Evolutionary conservation across 1,140 invertebrate genomes (phyloP).

Genomic region (Lethrus apterus): DNA sequence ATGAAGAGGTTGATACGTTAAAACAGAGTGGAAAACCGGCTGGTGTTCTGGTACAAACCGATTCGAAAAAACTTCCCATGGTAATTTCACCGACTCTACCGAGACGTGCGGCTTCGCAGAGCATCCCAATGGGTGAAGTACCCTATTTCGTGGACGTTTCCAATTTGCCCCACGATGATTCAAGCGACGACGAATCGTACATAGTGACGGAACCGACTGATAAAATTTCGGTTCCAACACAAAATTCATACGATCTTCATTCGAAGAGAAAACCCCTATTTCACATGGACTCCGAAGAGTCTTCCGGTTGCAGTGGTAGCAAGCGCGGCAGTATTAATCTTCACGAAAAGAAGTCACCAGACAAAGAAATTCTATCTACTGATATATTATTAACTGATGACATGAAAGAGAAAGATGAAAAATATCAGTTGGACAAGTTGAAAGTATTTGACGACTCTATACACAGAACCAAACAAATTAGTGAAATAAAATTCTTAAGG

Average conservation of each 20-base stretch:
- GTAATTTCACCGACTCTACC: slow-evolving; percentile 25
- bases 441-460: too few species aligned
- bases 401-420: too few species aligned
- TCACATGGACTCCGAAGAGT: slow-evolving; percentile 39
- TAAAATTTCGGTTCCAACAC: too few species aligned
- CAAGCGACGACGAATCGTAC: slow-evolving; percentile 20
- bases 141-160: not conserved
- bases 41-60: not conserved
- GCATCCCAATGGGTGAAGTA: slow-evolving; percentile 15
- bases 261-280: slow-evolving; percentile 32
- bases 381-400: too few species aligned
- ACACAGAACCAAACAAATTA: too few species aligned
- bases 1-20: not conserved
- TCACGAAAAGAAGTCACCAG: too few species aligned
- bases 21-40: not conserved
- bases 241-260: not conserved
- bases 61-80: slow-evolving; percentile 14
- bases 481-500: too few species aligned
- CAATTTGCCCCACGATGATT: not conserved
- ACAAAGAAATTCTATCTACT: too few species aligned
- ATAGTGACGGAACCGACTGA: slow-evolving; percentile 28
- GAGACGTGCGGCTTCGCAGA: slow-evolving; percentile 22
- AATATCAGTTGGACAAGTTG: too few species aligned
- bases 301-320: slow-evolving; percentile 15
- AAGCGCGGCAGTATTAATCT: slow-evolving; percentile 23